phyloP scores from a whole-genome alignment of 2,888 invertebrate species.

The Dusona sp. region DNA sequence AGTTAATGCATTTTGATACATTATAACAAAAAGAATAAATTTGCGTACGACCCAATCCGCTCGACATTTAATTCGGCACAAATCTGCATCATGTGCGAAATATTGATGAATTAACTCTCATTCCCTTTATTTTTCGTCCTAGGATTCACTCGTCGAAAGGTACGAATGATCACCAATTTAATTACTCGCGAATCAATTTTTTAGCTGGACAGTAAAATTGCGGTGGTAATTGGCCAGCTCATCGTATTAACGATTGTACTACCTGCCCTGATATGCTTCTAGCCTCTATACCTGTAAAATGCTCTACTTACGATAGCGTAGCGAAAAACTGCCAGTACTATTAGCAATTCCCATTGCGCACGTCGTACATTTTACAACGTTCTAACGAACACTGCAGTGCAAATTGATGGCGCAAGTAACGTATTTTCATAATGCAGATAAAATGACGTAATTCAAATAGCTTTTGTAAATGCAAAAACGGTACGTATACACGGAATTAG shows the following conservation, averaged over 20 bases:
- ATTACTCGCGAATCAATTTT: not conserved
- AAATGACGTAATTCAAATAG: not conserved
- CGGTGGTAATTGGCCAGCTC: not conserved
- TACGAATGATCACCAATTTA: not conserved
- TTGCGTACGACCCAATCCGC: not conserved
- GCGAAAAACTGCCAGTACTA: not conserved
- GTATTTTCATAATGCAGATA: not conserved
- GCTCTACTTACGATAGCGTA: not conserved
- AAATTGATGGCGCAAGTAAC: not conserved
- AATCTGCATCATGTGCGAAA: not conserved
- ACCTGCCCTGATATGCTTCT: not conserved
- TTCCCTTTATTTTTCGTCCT: not conserved
- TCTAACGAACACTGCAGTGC: too few relatives aligned
- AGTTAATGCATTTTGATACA: not conserved
- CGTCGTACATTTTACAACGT: not conserved
- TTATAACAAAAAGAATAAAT: conserved; percentile 16
- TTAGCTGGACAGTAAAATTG: not conserved
- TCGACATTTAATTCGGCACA: not conserved
- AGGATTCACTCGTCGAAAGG: not conserved
- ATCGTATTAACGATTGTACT: not conserved
- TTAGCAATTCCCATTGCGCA: not conserved
- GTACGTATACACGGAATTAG: too few relatives aligned
- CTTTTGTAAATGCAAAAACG: too few relatives aligned
- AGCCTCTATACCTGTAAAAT: not conserved
- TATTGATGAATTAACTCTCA: not conserved